Percentiles rank a stretch among this genome's conserved stretches.
phyloP scores from a whole-genome alignment of 2,888 invertebrate genomes.

The Disparrhopalites patrizii region DNA sequence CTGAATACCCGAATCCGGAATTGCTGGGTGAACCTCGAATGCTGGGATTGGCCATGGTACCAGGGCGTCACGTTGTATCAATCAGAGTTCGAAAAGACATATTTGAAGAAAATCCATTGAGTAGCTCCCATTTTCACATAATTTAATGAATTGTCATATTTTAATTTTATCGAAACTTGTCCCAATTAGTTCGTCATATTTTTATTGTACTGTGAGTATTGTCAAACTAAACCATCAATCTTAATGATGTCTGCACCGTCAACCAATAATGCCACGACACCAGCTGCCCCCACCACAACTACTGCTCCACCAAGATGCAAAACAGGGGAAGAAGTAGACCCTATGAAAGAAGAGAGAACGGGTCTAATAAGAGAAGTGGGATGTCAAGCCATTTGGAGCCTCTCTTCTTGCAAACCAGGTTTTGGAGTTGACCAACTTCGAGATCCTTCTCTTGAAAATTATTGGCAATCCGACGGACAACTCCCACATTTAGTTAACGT shows the following conservation, averaged over 20 bases:
- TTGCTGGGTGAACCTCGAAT: conserved; percentile 45
- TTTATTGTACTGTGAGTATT: neutral
- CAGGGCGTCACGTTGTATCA: conserved; percentile 46
- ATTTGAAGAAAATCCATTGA: neutral
- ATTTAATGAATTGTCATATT: neutral
- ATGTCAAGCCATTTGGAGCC: conserved; percentile 91
- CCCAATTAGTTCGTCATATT: too few species aligned
- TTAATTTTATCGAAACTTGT: neutral
- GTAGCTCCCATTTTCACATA: neutral
- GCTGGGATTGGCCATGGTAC: conserved; percentile 48
- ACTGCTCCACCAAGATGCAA: conserved; percentile 35
- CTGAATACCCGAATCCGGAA: conserved; percentile 42
- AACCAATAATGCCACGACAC: conserved; percentile 1
- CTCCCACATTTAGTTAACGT: conserved; percentile 96
- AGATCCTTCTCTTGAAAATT: conserved; percentile 93
- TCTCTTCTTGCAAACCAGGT: conserved; percentile 98
- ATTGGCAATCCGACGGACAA: conserved; percentile 99
- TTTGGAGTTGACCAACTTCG: conserved; percentile 96
- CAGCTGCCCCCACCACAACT: conserved; percentile 23
- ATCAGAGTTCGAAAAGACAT: conserved; percentile 36
- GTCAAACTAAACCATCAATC: neutral
- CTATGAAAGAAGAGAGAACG: conserved; percentile 59
- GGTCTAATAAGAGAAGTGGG: conserved; percentile 77
- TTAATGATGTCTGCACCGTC: neutral
- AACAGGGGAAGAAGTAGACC: conserved; percentile 55